A percentile compares a stretch with the other conserved stretches of the same genome.
These are phyloP conservation scores for Dipodomys spectabilis DNA, from an alignment of 2,113 vertebrate genomes.

Conservation along the genomic window DNA sequence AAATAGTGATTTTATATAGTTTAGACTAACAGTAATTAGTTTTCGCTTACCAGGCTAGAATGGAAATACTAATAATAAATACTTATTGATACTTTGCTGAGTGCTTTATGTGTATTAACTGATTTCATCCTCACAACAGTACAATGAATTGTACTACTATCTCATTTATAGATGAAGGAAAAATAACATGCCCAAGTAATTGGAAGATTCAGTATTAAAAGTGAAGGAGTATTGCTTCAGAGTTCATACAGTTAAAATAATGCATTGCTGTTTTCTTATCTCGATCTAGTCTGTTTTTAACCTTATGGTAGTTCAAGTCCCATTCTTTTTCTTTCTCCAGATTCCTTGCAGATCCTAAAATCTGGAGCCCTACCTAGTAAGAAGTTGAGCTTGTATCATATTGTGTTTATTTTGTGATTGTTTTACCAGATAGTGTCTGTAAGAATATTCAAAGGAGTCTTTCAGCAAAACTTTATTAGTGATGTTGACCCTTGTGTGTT, in stretches of 20 bases:
- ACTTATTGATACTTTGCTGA: conserved; percentile 8
- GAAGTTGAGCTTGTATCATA: no score
- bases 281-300: neutral
- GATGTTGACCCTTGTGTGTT: neutral
- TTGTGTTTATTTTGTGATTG: no score
- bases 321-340: neutral
- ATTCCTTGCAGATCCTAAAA: no score
- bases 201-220: conserved; percentile 19
- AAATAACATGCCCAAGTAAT: neutral
- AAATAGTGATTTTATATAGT: conserved; percentile 33
- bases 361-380: no score
- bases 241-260: neutral
- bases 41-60: neutral
- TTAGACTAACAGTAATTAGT: conserved; percentile 33
- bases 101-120: neutral
- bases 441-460: no score
- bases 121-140: neutral
- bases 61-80: conserved; percentile 23
- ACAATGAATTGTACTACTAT: neutral
- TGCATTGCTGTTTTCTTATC: neutral
- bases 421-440: no score
- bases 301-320: neutral
- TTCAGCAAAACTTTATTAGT: neutral
- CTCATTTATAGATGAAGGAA: conserved; percentile 27
- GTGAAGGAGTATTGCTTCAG: neutral